Evolutionary conservation across 2,797 vertebrate species (phyloP), one percentile per base, ranked within the genome.

Genomic region (Esox masquinongy): DNA sequence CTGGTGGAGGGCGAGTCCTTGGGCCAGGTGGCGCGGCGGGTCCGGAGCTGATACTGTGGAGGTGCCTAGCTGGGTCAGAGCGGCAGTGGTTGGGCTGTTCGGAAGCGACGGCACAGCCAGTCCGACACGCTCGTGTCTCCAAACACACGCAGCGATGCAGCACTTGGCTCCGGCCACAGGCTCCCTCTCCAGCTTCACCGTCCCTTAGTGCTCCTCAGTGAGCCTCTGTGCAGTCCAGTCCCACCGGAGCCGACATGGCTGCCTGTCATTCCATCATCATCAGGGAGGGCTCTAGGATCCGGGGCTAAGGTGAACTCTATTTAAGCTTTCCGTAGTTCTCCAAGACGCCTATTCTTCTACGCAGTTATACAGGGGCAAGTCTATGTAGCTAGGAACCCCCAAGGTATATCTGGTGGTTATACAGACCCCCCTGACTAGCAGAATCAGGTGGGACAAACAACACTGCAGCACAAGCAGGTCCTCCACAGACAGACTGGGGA

Each of bases 211-310:
- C 43, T n/a, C 39, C 51, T 61, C 26, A 36, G 70, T n/a, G 22
- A 78, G 80, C 63, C 76, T 75, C 71, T 82, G 86, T 82, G 85
- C 83, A 84, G 74, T 36, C 74, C 80, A 80, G 84, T 89, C 88
- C 85, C 81, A 72, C 64, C 50, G 80, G 79, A 89, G 84, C 79
- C 31, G 29, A 84, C 78, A 69, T 85, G 80, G 84, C 85, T 85
- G 75, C 9, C 79, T 80, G 84, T 90, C 83, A 84, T 68, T 82
- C 89, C 87, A 87, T 89, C 74, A 71, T 74, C 22, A 66, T 85
- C 59, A 14, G 71, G 82, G 77, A 15, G 71, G 83, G 77, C 87
- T 84, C 79, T 85, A 74, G 80, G 31, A 77, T 72, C 83, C 82
- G 26, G 29, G 74, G 68, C 73, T 78, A 26, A 68, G 72, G 74